These are phyloP conservation scores for Cephalophus harveyi DNA, from an alignment of 2,113 vertebrate genomes.

Conservation along the genomic window DNA sequence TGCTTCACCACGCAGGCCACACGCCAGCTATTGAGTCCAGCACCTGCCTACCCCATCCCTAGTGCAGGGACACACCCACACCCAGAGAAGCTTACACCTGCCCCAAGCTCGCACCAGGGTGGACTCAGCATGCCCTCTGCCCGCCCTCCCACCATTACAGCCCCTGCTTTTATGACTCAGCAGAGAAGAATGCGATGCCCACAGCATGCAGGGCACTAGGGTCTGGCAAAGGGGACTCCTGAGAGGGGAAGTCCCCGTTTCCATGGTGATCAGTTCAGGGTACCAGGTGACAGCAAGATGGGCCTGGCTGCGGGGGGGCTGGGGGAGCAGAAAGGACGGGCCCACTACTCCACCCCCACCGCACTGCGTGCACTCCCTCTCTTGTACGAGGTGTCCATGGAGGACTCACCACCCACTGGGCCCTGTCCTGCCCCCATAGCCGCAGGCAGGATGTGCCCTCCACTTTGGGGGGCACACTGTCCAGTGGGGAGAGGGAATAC, in stretches of 20 bases:
- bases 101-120: not conserved
- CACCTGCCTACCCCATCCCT: not conserved
- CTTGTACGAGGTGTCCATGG: accelerated
- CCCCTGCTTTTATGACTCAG: not conserved
- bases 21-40: not conserved
- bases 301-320: not conserved
- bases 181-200: accelerated
- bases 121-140: not conserved
- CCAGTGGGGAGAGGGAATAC: not conserved
- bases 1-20: not conserved
- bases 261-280: not conserved
- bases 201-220: accelerated
- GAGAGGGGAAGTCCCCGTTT: not conserved
- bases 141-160: not conserved
- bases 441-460: not conserved
- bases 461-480: not conserved
- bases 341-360: not conserved
- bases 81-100: no score
- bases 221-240: not conserved
- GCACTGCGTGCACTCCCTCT: not conserved
- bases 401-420: not conserved
- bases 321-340: not conserved
- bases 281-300: not conserved
- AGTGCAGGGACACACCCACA: not conserved
- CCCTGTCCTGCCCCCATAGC: not conserved